These are phyloP conservation scores for Minunthozetes semirufus DNA, from an alignment of 2,888 invertebrate species.

Conservation along the genomic window DNA sequence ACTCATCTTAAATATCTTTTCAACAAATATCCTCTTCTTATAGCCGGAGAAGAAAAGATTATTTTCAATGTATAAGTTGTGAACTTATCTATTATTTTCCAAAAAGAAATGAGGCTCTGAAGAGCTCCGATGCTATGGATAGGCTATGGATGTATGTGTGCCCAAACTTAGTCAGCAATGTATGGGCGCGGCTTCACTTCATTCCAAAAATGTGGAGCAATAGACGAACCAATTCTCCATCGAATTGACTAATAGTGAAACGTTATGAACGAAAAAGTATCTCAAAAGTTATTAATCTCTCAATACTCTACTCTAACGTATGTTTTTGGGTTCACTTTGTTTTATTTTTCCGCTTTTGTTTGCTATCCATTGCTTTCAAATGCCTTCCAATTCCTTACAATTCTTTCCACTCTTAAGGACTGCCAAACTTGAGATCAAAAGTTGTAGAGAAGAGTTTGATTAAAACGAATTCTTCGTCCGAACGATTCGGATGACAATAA, in stretches of 20 bases:
- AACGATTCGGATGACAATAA: neutral
- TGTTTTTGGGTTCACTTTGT: neutral
- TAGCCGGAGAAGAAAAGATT: neutral
- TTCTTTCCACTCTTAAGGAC: neutral
- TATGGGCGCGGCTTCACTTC: conserved; percentile 28
- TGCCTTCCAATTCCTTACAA: neutral
- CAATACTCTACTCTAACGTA: neutral
- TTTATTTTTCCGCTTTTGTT: neutral
- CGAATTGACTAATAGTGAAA: neutral
- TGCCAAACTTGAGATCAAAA: neutral
- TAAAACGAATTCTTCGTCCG: neutral
- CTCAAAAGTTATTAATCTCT: conserved; percentile 26
- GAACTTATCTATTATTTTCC: neutral
- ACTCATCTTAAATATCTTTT: conserved; percentile 24
- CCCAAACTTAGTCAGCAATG: neutral
- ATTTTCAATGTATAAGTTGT: neutral
- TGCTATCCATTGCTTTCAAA: neutral
- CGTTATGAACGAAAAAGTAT: neutral
- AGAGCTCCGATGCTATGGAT: neutral
- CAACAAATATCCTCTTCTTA: conserved; percentile 5
- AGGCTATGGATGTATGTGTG: neutral
- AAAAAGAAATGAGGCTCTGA: neutral
- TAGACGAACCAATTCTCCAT: neutral
- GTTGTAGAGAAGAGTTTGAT: neutral
- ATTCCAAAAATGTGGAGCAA: neutral